Conservation (phyloP, 2,113 vertebrate species). For the Pimephales promelas region DNA sequence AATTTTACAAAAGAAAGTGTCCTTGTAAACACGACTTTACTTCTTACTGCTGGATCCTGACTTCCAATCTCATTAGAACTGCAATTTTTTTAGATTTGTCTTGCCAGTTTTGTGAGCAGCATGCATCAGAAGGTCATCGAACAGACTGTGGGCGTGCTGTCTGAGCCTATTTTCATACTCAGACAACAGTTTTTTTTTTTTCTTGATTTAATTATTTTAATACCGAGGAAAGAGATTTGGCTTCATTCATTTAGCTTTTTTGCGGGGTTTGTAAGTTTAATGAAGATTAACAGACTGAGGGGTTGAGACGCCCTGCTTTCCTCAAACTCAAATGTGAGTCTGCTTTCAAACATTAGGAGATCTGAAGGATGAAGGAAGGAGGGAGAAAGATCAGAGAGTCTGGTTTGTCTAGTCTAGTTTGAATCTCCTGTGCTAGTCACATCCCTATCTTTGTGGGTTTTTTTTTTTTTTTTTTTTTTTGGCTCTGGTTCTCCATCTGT, state of each 20-base stretch:
- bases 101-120: not conserved
- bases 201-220: slow-evolving; percentile 17
- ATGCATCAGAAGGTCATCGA: not conserved
- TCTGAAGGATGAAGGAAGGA: slow-evolving; percentile 8
- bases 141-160: not conserved
- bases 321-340: not conserved
- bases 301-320: slow-evolving; percentile 20
- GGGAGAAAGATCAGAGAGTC: slow-evolving; percentile 37
- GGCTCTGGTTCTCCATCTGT: slow-evolving; percentile 15
- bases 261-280: slow-evolving; percentile 6
- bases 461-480: too few relatives aligned
- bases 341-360: slow-evolving; percentile 15
- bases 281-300: slow-evolving; percentile 35
- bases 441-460: not conserved
- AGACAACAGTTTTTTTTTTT: not conserved
- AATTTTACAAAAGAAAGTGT: not conserved
- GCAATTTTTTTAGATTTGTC: not conserved
- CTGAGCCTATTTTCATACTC: not conserved
- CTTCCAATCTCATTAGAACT: not conserved
- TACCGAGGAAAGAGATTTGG: not conserved
- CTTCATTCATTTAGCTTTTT: not conserved
- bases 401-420: slow-evolving; percentile 34
- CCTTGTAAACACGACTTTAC: not conserved
- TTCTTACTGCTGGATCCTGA: not conserved
- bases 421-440: slow-evolving; percentile 5